phyloP scores from a whole-genome alignment of 2,113 vertebrate genomes.

The Seriola quinqueradiata region DNA sequence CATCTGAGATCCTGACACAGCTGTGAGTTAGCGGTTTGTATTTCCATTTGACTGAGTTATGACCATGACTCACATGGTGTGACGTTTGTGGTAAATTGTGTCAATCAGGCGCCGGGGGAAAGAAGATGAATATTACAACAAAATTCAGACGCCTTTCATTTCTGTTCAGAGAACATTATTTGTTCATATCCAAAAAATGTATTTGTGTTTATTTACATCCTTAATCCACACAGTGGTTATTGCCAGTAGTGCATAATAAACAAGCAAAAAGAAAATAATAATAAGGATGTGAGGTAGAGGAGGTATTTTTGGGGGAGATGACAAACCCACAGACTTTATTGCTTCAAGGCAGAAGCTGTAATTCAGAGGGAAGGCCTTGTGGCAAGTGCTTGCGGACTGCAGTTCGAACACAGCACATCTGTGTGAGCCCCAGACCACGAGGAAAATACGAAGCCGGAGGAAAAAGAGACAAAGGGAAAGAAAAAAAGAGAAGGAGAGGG shows the following conservation, averaged over 20 bases:
- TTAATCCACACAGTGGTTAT: neutral
- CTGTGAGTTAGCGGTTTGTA: neutral
- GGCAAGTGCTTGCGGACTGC: constrained; percentile 18
- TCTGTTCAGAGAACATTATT: neutral
- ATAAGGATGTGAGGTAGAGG: constrained; percentile 6
- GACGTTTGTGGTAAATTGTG: neutral
- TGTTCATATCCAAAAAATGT: neutral
- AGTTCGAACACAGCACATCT: constrained; percentile 33
- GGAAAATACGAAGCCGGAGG: neutral
- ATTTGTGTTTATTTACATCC: neutral
- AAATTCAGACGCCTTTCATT: neutral
- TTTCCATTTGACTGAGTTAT: neutral
- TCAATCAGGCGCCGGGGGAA: neutral
- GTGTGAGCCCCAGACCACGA: constrained; percentile 16
- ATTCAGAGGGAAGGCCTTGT: constrained; percentile 29
- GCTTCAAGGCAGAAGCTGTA: constrained; percentile 28
- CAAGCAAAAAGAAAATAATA: neutral
- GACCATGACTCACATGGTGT: neutral
- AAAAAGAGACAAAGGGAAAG: neutral
- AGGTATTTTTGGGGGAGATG: constrained; percentile 13
- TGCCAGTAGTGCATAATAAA: neutral
- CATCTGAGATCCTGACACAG: neutral
- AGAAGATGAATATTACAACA: neutral
- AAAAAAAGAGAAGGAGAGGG: neutral
- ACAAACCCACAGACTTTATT: constrained; percentile 23